Evolutionary conservation across 1,140 invertebrate genomes (phyloP), one percentile per base, ranked within the genome.

Genomic region (Platyscapa corneri): DNA sequence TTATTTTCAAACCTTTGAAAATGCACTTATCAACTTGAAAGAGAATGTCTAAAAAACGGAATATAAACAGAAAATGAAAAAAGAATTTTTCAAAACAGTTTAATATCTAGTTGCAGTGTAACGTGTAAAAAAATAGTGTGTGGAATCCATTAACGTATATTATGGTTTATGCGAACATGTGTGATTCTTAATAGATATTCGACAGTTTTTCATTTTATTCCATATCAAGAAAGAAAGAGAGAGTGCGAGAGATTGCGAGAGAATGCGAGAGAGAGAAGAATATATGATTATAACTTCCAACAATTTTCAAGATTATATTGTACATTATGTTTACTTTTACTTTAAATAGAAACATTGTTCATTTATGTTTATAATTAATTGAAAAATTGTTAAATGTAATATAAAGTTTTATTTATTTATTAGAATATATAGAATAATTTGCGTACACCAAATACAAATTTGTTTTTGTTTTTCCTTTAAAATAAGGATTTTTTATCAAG

Each of bases 231-330:
- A n/a, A 67, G 32, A 34, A 34, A 67, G 32, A 34, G 7, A 18
- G 65, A 67, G 37, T 8, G n/a, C n/a, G n/a, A 37, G 23, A 39
- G 37, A 72, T 34, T 3, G 30, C 10, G 32, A 72, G 67, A 72
- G n/a, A 72, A 7, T 23, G 18, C 32, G 23, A 67, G 16, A 32
- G 30, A 67, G n/a, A 30, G 8, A 32, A 14, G 12, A 30, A 6
- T 16, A 72, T 39, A 72, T 72, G 67, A 39, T 72, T 72, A 72
- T 12, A 20, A 72, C 67, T 72, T 72, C 34, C 34, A 37, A 72
- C 67, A 72, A 18, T 72, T 72, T 72, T 37, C n/a, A 39, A 39
- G 18, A 20, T 39, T 72, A 39, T 39, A 72, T 16, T 72, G 67
- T 72, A 39, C 18, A 23, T 37, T 72, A 27, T 23, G n/a, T 20